Percentiles rank a stretch among this genome's conserved stretches.
phyloP scores from a whole-genome alignment of 2,797 vertebrate species.

The Gouania willdenowi region DNA sequence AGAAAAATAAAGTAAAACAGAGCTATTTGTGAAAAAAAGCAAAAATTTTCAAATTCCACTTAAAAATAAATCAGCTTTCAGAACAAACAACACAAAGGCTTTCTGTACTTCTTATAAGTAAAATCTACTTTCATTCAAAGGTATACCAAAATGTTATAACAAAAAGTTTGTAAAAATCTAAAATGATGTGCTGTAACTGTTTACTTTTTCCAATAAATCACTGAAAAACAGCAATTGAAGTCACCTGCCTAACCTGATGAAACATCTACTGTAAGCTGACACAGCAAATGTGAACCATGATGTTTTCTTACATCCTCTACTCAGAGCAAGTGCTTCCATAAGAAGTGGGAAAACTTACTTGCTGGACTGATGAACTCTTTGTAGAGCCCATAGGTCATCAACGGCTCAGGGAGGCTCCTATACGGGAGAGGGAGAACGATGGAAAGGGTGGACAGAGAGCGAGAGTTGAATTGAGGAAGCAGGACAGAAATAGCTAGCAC shows the following conservation, averaged over 20 bases:
- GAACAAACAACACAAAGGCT: slow-evolving; percentile 2
- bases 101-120: slow-evolving; percentile 3
- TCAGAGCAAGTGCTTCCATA: slow-evolving; percentile 4
- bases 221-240: slow-evolving; percentile 7
- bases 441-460: slow-evolving; percentile 1
- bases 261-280: slow-evolving; percentile 1
- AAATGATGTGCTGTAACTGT: not conserved
- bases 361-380: slow-evolving; percentile 92
- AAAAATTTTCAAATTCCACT: not conserved
- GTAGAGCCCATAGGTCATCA: slow-evolving; percentile 96
- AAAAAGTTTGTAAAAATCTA: slow-evolving; percentile 3
- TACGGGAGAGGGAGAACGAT: slow-evolving; percentile 34
- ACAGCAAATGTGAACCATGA: not conserved
- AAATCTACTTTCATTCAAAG: slow-evolving; percentile 1
- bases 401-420: slow-evolving; percentile 94
- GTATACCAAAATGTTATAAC: slow-evolving; percentile 2
- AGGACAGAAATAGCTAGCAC: slow-evolving; percentile 63
- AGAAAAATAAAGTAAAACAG: not conserved
- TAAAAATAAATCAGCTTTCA: not conserved
- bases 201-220: slow-evolving; percentile 20
- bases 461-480: slow-evolving; percentile 46
- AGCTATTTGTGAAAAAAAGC: too few species aligned
- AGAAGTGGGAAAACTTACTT: slow-evolving; percentile 80
- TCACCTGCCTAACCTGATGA: not conserved
- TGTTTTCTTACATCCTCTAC: slow-evolving; percentile 3